Percentiles rank a stretch among this genome's conserved stretches.
phyloP scores from a whole-genome alignment of 2,797 vertebrate genomes.

The Parauchenoglanis ngamensis region DNA sequence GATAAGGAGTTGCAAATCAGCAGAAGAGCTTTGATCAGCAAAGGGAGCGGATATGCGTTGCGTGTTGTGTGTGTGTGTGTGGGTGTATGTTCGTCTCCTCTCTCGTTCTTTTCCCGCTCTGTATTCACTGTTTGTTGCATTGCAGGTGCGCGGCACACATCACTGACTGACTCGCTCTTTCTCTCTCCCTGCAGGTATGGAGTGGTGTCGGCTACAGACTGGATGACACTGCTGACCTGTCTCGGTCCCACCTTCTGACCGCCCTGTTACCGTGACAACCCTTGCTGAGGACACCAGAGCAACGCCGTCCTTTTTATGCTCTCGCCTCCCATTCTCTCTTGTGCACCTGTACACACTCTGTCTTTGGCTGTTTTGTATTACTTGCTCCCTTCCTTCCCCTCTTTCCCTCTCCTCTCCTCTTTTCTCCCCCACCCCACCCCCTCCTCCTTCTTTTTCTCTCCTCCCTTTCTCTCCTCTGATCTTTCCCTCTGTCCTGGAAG shows the following conservation, averaged over 20 bases:
- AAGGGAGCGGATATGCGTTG: not conserved
- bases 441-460: conserved; percentile 22
- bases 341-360: conserved; percentile 29
- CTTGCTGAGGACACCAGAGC: conserved; percentile 46
- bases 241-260: conserved; percentile 47
- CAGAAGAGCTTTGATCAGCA: conserved; percentile 14
- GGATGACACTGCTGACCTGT: conserved; percentile 74
- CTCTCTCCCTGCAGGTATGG: conserved; percentile 66
- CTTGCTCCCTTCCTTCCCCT: conserved; percentile 32
- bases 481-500: conserved; percentile 31
- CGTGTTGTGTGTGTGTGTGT: not conserved
- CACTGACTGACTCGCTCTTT: not conserved
- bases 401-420: conserved; percentile 9
- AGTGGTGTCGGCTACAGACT: conserved; percentile 76
- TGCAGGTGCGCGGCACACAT: conserved; percentile 26
- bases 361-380: conserved; percentile 38
- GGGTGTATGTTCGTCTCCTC: not conserved
- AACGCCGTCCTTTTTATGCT: conserved; percentile 23
- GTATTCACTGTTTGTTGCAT: conserved; percentile 30
- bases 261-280: conserved; percentile 42
- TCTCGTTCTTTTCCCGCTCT: not conserved
- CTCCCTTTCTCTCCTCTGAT: conserved; percentile 16
- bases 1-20: not conserved
- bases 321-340: conserved; percentile 17
- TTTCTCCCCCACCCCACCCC: conserved; percentile 15